phyloP scores from a whole-genome alignment of 2,113 vertebrate genomes.

The Chloropsis cyanopogon region DNA sequence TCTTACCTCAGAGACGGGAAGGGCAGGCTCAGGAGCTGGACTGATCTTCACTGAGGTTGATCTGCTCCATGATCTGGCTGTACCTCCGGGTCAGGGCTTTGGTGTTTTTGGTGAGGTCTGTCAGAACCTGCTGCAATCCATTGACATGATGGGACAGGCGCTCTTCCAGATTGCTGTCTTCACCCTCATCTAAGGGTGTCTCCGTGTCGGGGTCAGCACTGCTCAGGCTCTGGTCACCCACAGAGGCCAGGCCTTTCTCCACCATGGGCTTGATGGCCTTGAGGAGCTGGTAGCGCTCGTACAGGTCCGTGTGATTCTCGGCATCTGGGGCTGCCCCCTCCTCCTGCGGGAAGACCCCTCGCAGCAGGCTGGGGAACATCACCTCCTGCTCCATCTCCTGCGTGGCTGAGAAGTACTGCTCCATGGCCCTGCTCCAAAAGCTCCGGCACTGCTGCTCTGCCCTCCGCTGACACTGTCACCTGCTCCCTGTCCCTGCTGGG shows the following conservation, averaged over 20 bases:
- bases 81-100: conserved; percentile 81
- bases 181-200: background rate
- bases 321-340: background rate
- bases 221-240: background rate
- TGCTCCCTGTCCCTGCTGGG: background rate
- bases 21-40: background rate
- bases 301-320: conserved; percentile 64
- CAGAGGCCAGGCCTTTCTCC: conserved; percentile 74
- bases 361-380: conserved; percentile 88
- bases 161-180: conserved; percentile 71
- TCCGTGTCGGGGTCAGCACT: background rate
- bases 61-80: conserved; percentile 80
- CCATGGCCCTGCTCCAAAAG: conserved; percentile 70
- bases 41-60: conserved; percentile 15
- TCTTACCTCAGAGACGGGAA: background rate
- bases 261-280: conserved; percentile 79
- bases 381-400: conserved; percentile 87
- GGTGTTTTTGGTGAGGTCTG: conserved; percentile 78
- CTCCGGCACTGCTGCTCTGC: conserved; percentile 32
- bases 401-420: conserved; percentile 75
- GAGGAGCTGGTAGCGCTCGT: conserved; percentile 79
- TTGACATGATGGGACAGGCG: conserved; percentile 81
- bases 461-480: background rate
- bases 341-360: conserved; percentile 70
- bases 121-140: conserved; percentile 82